These are phyloP conservation scores for Accipiter cooperii DNA, from an alignment of 2,113 vertebrate genomes.

Conservation along the genomic window DNA sequence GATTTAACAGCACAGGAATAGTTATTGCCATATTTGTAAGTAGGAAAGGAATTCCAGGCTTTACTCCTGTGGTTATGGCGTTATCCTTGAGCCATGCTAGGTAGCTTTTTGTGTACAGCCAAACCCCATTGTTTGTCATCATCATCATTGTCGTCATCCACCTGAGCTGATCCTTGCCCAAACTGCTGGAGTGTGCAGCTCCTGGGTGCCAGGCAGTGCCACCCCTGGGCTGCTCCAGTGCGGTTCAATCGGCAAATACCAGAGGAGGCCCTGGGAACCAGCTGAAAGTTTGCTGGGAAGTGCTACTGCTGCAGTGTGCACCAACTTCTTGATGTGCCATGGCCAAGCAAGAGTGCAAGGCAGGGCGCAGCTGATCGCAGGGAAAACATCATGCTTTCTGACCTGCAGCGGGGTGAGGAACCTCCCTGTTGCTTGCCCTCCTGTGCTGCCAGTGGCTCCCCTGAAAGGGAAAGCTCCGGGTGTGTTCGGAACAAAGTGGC, in stretches of 20 bases:
- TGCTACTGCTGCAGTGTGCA: rapidly evolving
- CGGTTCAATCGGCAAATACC: rapidly evolving
- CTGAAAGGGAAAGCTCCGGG: neutral
- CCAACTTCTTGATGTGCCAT: neutral
- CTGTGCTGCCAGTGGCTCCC: rapidly evolving
- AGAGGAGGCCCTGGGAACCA: neutral
- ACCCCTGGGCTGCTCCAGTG: neutral
- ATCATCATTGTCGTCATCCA: neutral
- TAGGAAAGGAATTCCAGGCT: neutral
- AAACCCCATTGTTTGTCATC: too few relatives aligned
- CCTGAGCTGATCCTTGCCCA: neutral
- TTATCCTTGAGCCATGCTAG: neutral
- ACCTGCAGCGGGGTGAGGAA: neutral
- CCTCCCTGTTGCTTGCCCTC: rapidly evolving
- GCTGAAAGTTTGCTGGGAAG: neutral
- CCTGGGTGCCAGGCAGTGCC: rapidly evolving
- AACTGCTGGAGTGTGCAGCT: neutral
- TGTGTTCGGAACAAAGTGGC: rapidly evolving
- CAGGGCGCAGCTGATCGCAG: rapidly evolving
- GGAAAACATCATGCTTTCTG: rapidly evolving
- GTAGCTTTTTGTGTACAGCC: neutral
- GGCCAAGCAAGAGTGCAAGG: neutral
- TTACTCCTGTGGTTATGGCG: rapidly evolving
- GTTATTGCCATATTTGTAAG: neutral
- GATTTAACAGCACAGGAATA: neutral